A percentile compares a stretch with the other conserved stretches of the same genome.
These are phyloP conservation scores for Ellobius talpinus DNA, from an alignment of 2,113 vertebrate genomes.

Conservation along the genomic window DNA sequence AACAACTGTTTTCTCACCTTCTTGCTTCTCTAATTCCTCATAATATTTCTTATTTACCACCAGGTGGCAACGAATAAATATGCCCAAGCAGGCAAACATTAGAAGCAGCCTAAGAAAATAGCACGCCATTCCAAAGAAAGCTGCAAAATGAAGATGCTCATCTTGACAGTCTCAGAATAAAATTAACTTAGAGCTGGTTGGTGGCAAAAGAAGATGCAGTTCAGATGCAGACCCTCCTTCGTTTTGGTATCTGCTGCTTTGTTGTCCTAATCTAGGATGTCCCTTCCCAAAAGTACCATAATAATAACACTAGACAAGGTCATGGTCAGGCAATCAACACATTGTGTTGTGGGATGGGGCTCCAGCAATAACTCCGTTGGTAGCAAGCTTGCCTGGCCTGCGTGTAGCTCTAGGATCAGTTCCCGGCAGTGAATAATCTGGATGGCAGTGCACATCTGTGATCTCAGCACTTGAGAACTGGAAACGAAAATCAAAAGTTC, in stretches of 20 bases:
- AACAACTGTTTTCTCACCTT: conserved; percentile 9
- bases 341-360: not conserved
- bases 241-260: conserved; percentile 5
- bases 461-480: not conserved
- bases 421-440: not conserved
- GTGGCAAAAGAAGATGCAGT: not conserved
- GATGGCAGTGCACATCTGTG: not conserved
- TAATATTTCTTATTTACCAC: conserved; percentile 56
- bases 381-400: not conserved
- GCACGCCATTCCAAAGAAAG: not conserved
- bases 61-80: conserved; percentile 34
- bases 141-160: not conserved
- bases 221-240: not conserved
- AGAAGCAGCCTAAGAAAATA: conserved; percentile 53
- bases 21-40: conserved; percentile 5
- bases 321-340: not conserved
- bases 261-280: not conserved
- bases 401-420: not conserved
- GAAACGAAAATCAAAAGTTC: not conserved
- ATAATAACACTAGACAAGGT: not conserved
- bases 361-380: not conserved
- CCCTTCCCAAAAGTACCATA: not conserved
- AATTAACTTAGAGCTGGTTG: not conserved
- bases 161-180: not conserved
- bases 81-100: not conserved